A percentile compares a stretch with the other conserved stretches of the same genome.
Evolutionary conservation across 1,140 invertebrate species (phyloP).

Genomic region (Ectropis grisescens): DNA sequence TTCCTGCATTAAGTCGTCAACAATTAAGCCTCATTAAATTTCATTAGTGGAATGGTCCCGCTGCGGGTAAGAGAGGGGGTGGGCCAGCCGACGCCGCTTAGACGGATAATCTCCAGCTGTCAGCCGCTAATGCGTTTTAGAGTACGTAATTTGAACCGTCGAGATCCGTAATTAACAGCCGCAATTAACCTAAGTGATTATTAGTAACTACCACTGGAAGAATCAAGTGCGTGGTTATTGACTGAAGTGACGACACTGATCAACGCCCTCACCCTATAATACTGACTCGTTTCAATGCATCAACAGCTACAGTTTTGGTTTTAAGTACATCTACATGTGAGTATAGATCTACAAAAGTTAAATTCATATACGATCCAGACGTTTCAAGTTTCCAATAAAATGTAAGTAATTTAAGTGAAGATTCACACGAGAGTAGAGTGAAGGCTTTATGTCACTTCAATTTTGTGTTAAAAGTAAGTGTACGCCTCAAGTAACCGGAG

Average conservation of each 20-base stretch:
- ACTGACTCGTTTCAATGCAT: too few species aligned
- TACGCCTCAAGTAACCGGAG: slow-evolving; percentile 57
- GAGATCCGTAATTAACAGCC: slow-evolving; percentile 66
- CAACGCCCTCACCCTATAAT: too few species aligned
- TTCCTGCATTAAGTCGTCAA: slow-evolving; percentile 65
- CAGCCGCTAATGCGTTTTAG: slow-evolving; percentile 68
- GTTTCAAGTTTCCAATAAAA: slow-evolving; percentile 36
- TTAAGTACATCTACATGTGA: too few species aligned
- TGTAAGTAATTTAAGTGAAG: slow-evolving; percentile 58
- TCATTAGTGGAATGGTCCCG: slow-evolving; percentile 56
- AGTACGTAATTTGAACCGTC: slow-evolving; percentile 69
- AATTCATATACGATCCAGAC: too few species aligned
- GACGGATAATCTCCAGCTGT: slow-evolving; percentile 68
- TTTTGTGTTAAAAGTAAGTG: slow-evolving; percentile 67
- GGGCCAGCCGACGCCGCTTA: slow-evolving; percentile 40
- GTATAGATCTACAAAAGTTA: too few species aligned
- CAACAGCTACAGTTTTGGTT: too few species aligned
- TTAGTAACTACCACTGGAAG: slow-evolving; percentile 32
- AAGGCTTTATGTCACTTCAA: slow-evolving; percentile 66
- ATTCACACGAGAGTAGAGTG: slow-evolving; percentile 56
- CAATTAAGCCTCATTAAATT: slow-evolving; percentile 68
- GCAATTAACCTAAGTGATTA: slow-evolving; percentile 66
- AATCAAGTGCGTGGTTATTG: slow-evolving; percentile 7
- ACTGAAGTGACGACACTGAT: too few species aligned
- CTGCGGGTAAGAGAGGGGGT: slow-evolving; percentile 14